Evolutionary conservation across 2,888 invertebrate species (phyloP), one percentile per base, ranked within the genome.

Genomic region (Harmothoe impar): DNA sequence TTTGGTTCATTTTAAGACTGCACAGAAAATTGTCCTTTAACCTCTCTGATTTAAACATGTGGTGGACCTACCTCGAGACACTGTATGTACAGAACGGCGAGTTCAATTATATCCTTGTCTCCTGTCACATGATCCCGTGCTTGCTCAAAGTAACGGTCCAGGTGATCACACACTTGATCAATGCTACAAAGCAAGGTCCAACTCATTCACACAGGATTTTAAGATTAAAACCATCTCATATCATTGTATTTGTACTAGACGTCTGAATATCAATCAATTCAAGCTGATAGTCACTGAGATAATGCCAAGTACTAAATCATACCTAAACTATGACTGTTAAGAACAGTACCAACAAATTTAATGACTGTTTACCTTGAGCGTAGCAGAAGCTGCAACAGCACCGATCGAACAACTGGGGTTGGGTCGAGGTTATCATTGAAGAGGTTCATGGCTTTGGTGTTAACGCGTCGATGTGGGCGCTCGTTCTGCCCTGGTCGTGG

Each of bases 371-470:
- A 94, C 94, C 93, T 93, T 85, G 94, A 93, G 77, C 93, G 91
- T 29, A 94, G 93, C 23, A 95, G 93, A 43, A 94, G 93, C 89
- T 94, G 94, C 29, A 95, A 93, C 62, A 94, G 91, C 89, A 94
- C 94, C 0, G 94, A 94, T 29, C 95, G 91, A 12, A 94, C 92
- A 10, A 94, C 94, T n/a, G 94, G 95, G 12, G 93, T 94, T 12
- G 94, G 94, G 91, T 94, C 94, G 90, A 94, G 93, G 54, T 93
- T 91, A 62, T 94, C 94, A 78, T 93, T 92, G 88, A 94, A 93
- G 89, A 94, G 92, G 12, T 93, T 93, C 93, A 94, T 91, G 51
- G 93, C 91, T 89, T 93, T 93, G 15, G 94, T 94, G 31, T n/a
- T 89, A 5, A 17, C 20, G 0, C 77, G 23, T 15, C 20, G 62